phyloP scores from a whole-genome alignment of 2,888 invertebrate genomes.

The Melitaea athalia region DNA sequence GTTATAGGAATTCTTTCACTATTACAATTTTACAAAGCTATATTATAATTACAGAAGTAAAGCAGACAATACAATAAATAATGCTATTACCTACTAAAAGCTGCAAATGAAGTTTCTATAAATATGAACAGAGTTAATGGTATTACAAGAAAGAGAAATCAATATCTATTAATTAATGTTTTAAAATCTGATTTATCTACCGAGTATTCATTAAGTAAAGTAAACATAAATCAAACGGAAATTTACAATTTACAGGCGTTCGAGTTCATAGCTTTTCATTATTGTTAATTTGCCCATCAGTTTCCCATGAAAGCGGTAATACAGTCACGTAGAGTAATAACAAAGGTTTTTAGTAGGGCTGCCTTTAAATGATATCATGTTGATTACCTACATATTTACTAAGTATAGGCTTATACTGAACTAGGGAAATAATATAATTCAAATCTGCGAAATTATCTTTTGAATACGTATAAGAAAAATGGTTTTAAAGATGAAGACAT shows the following conservation, averaged over 20 bases:
- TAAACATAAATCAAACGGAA: constrained; percentile 25
- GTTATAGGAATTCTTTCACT: too few relatives aligned
- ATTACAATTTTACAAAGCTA: too few relatives aligned
- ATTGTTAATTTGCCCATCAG: constrained; percentile 37
- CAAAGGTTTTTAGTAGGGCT: constrained; percentile 15
- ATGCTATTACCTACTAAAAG: too few relatives aligned
- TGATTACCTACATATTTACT: constrained; percentile 1
- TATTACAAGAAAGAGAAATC: too few relatives aligned
- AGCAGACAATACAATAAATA: too few relatives aligned
- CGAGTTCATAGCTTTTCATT: constrained; percentile 34
- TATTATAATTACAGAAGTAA: too few relatives aligned
- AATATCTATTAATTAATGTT: not conserved
- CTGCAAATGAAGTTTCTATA: too few relatives aligned
- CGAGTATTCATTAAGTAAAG: constrained; percentile 15
- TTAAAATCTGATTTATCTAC: constrained; percentile 12
- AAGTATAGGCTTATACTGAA: not conserved
- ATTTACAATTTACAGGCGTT: constrained; percentile 32
- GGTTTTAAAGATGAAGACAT: not conserved
- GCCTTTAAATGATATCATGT: constrained; percentile 6
- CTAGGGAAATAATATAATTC: not conserved
- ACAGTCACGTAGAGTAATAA: constrained; percentile 30
- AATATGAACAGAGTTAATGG: too few relatives aligned
- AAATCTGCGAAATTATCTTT: not conserved
- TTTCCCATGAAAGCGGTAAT: constrained; percentile 28
- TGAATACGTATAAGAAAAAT: not conserved